These are phyloP conservation scores for Emys orbicularis DNA, from an alignment of 2,797 vertebrate species.

Conservation along the genomic window DNA sequence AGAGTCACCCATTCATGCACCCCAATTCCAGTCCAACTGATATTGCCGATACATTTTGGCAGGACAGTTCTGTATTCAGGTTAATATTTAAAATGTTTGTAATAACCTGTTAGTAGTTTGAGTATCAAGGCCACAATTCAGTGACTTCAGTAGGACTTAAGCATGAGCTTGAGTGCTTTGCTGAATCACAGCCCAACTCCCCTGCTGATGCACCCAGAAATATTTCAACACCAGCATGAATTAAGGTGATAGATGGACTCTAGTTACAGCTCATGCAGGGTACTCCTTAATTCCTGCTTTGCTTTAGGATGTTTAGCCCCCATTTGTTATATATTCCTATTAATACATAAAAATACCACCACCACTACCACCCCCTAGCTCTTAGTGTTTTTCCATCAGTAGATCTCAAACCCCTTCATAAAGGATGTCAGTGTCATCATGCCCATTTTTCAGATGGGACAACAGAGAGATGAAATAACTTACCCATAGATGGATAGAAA, in stretches of 20 bases:
- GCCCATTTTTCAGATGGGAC: not conserved
- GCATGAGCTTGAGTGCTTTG: not conserved
- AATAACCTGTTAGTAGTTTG: not conserved
- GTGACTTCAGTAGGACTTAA: not conserved
- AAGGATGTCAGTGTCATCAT: not conserved
- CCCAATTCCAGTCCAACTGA: not conserved
- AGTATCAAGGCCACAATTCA: not conserved
- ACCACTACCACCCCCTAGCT: not conserved
- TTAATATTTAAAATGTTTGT: not conserved
- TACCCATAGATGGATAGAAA: not conserved
- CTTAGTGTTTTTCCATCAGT: not conserved
- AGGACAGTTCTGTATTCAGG: not conserved
- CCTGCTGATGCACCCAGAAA: not conserved
- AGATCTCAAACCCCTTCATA: not conserved
- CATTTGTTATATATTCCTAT: not conserved
- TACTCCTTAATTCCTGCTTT: not conserved
- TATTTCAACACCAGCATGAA: not conserved
- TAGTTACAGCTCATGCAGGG: not conserved
- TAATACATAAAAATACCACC: not conserved
- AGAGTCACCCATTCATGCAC: not conserved
- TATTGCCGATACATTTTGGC: not conserved
- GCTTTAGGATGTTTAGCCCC: not conserved
- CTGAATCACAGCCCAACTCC: not conserved
- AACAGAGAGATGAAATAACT: not conserved
- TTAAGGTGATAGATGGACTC: not conserved